These are phyloP conservation scores for Neoaliturus tenellus DNA, from an alignment of 2,888 invertebrate species.

Conservation along the genomic window DNA sequence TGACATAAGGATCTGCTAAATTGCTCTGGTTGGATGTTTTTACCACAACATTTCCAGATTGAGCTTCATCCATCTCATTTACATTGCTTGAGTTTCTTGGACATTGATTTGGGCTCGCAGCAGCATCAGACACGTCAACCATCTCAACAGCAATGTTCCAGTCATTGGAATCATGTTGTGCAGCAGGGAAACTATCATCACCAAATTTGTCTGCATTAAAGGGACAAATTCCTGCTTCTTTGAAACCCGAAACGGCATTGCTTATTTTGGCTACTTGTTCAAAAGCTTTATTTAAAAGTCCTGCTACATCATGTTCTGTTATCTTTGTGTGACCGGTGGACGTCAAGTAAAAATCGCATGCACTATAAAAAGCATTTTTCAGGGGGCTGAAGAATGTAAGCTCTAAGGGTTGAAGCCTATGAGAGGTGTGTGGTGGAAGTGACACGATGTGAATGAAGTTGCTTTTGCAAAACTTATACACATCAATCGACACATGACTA, in stretches of 20 bases:
- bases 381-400: slow-evolving; percentile 67
- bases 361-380: slow-evolving; percentile 67
- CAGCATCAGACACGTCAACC: neutral
- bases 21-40: neutral
- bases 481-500: slow-evolving; percentile 67
- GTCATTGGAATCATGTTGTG: neutral
- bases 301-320: slow-evolving; percentile 40
- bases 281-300: slow-evolving; percentile 44
- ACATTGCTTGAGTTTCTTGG: neutral
- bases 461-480: slow-evolving; percentile 62
- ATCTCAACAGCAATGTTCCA: neutral
- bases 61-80: neutral
- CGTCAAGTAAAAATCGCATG: slow-evolving; percentile 64
- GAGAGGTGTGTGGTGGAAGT: slow-evolving; percentile 68
- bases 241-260: slow-evolving; percentile 19
- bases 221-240: slow-evolving; percentile 10
- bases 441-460: slow-evolving; percentile 66
- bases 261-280: slow-evolving; percentile 17
- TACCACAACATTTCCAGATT: neutral
- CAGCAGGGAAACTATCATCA: slow-evolving; percentile 36
- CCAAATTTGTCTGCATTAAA: slow-evolving; percentile 37
- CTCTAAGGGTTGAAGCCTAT: slow-evolving; percentile 66
- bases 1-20: neutral
- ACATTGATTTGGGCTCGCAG: neutral
- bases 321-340: slow-evolving; percentile 17